Conservation (phyloP, 2,113 vertebrate genomes). For the Arothron firmamentum region DNA sequence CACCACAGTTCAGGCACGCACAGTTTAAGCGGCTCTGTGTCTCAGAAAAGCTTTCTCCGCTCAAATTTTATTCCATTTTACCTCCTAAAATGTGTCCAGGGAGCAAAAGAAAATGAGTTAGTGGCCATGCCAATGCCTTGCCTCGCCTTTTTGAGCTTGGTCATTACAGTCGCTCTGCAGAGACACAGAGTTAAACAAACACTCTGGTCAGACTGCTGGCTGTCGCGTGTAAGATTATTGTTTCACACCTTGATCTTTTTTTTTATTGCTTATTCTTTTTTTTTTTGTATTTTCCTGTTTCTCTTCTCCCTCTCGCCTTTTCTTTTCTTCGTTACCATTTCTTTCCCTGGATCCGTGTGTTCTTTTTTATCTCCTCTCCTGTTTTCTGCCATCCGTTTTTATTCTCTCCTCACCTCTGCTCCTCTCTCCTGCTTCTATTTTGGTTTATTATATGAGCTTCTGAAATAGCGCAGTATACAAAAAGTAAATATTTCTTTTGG, state of each 20-base stretch:
- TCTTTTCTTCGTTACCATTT: conserved; percentile 1
- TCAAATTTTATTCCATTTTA: conserved; percentile 57
- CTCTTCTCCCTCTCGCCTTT: conserved; percentile 12
- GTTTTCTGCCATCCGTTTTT: background rate
- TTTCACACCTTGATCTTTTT: conserved; percentile 43
- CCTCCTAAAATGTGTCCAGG: conserved; percentile 53
- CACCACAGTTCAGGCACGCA: conserved; percentile 20
- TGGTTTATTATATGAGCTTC: conserved; percentile 23
- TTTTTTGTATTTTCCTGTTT: conserved; percentile 2
- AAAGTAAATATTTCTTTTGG: conserved; percentile 27
- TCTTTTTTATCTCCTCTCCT: conserved; percentile 4
- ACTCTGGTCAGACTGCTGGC: conserved; percentile 31
- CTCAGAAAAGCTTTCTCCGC: conserved; percentile 43
- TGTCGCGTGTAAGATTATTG: conserved; percentile 43
- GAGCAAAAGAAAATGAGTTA: conserved; percentile 56
- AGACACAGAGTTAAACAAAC: conserved; percentile 42
- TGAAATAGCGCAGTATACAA: conserved; percentile 3
- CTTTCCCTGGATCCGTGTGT: background rate
- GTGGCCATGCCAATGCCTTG: conserved; percentile 10
- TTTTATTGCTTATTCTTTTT: conserved; percentile 25
- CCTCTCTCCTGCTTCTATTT: conserved; percentile 26
- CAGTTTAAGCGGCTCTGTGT: conserved; percentile 41
- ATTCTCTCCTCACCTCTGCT: conserved; percentile 19
- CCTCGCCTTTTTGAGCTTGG: conserved; percentile 39
- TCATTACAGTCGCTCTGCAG: conserved; percentile 49